Evolutionary conservation across 2,888 invertebrate species (phyloP), one percentile per base, ranked within the genome.

Genomic region (Nymphalis urticae): DNA sequence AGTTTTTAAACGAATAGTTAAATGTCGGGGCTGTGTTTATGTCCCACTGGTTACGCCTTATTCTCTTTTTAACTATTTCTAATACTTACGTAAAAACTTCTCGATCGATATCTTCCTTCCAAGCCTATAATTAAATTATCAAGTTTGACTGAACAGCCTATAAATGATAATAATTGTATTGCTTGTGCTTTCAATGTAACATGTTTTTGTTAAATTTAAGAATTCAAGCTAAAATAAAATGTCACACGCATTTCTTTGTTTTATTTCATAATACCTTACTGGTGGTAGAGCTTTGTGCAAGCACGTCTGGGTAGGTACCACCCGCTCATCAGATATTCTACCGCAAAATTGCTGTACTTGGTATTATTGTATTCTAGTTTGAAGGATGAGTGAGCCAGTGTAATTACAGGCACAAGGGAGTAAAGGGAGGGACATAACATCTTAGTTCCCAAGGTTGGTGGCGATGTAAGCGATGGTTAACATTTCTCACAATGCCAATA

Each of bases 121-220:
- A 83, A 81, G 86, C 86, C 86, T 90, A 87, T 83, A 32, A 56
- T 56, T 56, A 56, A 75, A 83, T 59, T 84, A 84, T 85, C 83
- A 82, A 88, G 87, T 90, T 86, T 85, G 92, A 92, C 92, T 92
- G 92, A 42, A 92, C 79, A 80, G 75, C 85, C 81, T 85, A 82
- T 82, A 85, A 90, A 89, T 90, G 90, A 92, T 90, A 89, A 72
- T 72, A 67, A 85, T 82, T 77, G 86, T 85, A 85, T 86, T 88
- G 92, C 92, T 93, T 92, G 89, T 90, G 93, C 92, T 93, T 93
- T 88, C 85, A 89, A 86, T 91, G 89, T 93, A 88, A 83, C 88
- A 88, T 89, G 87, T 88, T 83, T 85, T 90, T 89, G 84, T 87
- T 83, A 81, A 80, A 87, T 89, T 87, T 86, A 85, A 79, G 80